Conservation (phyloP, 2,113 vertebrate genomes). For the Dissostichus mawsoni region DNA sequence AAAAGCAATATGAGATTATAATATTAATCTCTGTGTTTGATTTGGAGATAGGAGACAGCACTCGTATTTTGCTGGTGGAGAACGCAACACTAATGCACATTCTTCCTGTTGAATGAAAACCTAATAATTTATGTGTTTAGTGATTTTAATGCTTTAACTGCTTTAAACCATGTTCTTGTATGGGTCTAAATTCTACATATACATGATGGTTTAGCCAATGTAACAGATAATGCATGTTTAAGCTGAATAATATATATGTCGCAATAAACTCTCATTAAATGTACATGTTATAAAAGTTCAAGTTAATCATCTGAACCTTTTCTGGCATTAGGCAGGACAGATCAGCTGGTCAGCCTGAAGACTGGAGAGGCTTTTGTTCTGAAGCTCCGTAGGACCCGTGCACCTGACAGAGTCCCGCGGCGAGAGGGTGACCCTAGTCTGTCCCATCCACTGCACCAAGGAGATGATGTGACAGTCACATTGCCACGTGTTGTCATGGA, state of each 20-base stretch:
- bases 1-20: slow-evolving; percentile 54
- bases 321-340: slow-evolving; percentile 61
- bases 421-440: slow-evolving; percentile 66
- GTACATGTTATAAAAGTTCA: neutral
- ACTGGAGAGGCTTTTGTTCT: slow-evolving; percentile 69
- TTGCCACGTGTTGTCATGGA: slow-evolving; percentile 83
- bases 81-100: slow-evolving; percentile 7
- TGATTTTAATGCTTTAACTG: slow-evolving; percentile 1
- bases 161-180: neutral
- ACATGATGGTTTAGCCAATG: neutral
- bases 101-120: neutral
- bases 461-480: slow-evolving; percentile 83
- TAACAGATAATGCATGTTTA: neutral
- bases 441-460: slow-evolving; percentile 75
- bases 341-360: slow-evolving; percentile 59
- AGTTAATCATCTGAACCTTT: slow-evolving; percentile 7
- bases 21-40: slow-evolving; percentile 42
- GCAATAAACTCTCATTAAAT: no score
- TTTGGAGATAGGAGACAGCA: slow-evolving; percentile 28
- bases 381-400: slow-evolving; percentile 66
- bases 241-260: slow-evolving; percentile 3
- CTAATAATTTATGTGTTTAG: neutral
- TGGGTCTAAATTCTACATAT: neutral
- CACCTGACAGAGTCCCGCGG: slow-evolving; percentile 70
- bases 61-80: slow-evolving; percentile 14